phyloP scores from a whole-genome alignment of 2,113 vertebrate species.

The Papio anubis region DNA sequence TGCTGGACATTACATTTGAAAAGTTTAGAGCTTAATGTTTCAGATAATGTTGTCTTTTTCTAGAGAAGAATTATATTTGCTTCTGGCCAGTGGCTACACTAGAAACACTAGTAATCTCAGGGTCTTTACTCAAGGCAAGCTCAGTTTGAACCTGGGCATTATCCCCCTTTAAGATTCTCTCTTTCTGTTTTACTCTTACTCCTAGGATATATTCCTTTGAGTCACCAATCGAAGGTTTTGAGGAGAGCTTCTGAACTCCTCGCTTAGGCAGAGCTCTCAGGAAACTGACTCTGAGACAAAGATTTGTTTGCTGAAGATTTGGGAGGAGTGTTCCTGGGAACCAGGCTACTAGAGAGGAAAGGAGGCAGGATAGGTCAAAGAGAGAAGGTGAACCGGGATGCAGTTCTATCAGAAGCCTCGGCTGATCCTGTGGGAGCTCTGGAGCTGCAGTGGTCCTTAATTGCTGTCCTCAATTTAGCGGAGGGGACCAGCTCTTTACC shows the following conservation, averaged over 20 bases:
- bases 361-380: too few relatives aligned
- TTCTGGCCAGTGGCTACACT: not conserved
- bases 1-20: not conserved
- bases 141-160: not conserved
- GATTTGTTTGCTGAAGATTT: too few relatives aligned
- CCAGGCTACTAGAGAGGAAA: fast-evolving
- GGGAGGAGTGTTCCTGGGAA: fast-evolving
- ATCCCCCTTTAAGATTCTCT: not conserved
- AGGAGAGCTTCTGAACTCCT: not conserved
- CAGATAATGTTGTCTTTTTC: not conserved
- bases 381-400: fast-evolving
- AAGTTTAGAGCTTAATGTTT: not conserved
- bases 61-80: not conserved
- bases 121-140: too few relatives aligned
- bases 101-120: not conserved
- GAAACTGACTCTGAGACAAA: not conserved
- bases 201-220: not conserved
- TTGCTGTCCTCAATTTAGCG: not conserved
- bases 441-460: not conserved
- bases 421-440: fast-evolving
- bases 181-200: not conserved
- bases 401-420: not conserved
- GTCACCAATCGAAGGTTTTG: not conserved
- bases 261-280: not conserved
- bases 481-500: fast-evolving